phyloP scores from a whole-genome alignment of 2,113 vertebrate species.

The Gobio gobio region DNA sequence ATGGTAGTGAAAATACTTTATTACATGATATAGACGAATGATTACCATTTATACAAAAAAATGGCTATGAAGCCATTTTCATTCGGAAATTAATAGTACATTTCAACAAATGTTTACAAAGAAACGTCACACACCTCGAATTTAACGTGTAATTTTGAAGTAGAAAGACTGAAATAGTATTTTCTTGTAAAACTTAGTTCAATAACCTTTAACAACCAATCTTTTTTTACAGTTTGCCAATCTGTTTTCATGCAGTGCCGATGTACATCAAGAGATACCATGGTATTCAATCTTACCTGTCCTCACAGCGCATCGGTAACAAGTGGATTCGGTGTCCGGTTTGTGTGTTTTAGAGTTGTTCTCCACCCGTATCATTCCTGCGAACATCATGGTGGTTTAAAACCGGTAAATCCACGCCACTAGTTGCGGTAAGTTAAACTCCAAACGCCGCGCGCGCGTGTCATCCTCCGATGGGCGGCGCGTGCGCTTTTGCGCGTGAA shows the following conservation, averaged over 20 bases:
- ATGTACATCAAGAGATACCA: background rate
- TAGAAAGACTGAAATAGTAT: background rate
- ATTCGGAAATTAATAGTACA: background rate
- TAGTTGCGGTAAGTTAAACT: background rate
- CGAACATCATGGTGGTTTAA: constrained; percentile 67
- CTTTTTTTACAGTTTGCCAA: background rate
- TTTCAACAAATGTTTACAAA: background rate
- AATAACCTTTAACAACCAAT: background rate
- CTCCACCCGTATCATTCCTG: constrained; percentile 72
- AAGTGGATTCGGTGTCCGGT: background rate
- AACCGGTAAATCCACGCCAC: background rate
- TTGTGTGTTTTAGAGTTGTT: constrained; percentile 54
- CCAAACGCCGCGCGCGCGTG: background rate
- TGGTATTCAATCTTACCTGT: constrained; percentile 1
- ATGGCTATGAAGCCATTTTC: background rate
- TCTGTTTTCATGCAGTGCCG: background rate
- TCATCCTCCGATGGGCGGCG: background rate
- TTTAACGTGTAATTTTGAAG: background rate
- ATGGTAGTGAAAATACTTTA: no score
- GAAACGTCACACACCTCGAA: no score
- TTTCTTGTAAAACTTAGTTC: background rate
- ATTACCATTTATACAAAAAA: background rate
- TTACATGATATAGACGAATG: background rate
- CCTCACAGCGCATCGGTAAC: background rate
- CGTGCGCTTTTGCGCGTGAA: background rate